These are phyloP conservation scores for Baccha elongata DNA, from an alignment of 2,888 invertebrate genomes.

Conservation along the genomic window DNA sequence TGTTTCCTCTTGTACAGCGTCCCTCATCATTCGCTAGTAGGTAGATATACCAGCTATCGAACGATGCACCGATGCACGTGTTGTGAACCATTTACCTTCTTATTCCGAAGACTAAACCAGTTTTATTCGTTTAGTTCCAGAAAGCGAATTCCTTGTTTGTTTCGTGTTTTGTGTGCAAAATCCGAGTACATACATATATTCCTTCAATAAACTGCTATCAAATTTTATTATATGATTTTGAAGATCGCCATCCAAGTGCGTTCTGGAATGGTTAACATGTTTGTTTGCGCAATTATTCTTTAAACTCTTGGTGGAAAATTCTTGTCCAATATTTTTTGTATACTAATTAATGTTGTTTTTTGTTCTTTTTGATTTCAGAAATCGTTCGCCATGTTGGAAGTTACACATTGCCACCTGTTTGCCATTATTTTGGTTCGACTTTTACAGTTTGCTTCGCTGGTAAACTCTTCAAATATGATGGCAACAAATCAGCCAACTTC, in stretches of 20 bases:
- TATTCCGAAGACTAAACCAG: slow-evolving; percentile 33
- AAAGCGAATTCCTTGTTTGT: slow-evolving; percentile 37
- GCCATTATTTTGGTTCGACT: slow-evolving; percentile 40
- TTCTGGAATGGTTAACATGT: slow-evolving; percentile 14
- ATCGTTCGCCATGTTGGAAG: slow-evolving; percentile 35
- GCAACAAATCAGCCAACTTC: slow-evolving; percentile 74
- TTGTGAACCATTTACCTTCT: slow-evolving; percentile 23
- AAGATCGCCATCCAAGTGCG: slow-evolving; percentile 30
- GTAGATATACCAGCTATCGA: not conserved
- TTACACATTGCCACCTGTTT: slow-evolving; percentile 46
- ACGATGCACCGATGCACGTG: slow-evolving; percentile 19
- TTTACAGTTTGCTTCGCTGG: slow-evolving; percentile 26
- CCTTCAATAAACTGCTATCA: slow-evolving; percentile 33
- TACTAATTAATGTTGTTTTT: slow-evolving; percentile 28
- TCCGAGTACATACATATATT: slow-evolving; percentile 27
- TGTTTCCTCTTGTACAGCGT: slow-evolving; percentile 1
- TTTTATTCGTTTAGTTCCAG: slow-evolving; percentile 18
- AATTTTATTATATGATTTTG: slow-evolving; percentile 41
- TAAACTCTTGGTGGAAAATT: slow-evolving; percentile 33
- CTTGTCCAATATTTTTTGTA: slow-evolving; percentile 2
- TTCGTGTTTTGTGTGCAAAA: slow-evolving; percentile 36
- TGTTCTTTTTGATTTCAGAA: slow-evolving; percentile 39
- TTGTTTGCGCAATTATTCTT: slow-evolving; percentile 35
- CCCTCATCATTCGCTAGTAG: slow-evolving; percentile 8
- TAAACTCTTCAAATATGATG: slow-evolving; percentile 44